phyloP scores from a whole-genome alignment of 2,797 vertebrate species.

The Emydoidea blandingii region DNA sequence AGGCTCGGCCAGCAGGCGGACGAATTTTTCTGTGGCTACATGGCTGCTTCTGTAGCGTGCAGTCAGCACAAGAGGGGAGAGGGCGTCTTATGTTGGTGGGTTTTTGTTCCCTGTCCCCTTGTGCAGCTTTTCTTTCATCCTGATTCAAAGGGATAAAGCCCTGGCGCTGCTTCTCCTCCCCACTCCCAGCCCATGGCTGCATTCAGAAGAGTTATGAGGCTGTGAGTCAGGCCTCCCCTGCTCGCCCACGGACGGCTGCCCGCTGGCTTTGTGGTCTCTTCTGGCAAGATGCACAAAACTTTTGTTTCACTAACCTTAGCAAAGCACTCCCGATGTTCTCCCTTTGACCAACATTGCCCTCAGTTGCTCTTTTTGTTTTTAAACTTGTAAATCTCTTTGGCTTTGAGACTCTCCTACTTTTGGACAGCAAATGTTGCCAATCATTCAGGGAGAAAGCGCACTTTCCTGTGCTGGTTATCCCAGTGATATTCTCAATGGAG shows the following conservation, averaged over 20 bases:
- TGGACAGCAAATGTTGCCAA: background rate
- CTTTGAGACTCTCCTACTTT: slow-evolving; percentile 6
- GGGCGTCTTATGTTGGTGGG: slow-evolving; percentile 42
- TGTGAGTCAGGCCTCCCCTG: slow-evolving; percentile 57
- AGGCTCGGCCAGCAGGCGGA: background rate
- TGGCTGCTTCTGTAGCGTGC: background rate
- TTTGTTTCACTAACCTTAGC: slow-evolving; percentile 1
- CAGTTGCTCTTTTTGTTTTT: slow-evolving; percentile 21
- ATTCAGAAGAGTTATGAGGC: background rate
- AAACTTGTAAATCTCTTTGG: background rate
- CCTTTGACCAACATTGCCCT: slow-evolving; percentile 46
- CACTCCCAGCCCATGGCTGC: background rate
- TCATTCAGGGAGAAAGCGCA: background rate
- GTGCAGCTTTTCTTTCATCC: background rate
- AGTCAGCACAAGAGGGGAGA: background rate
- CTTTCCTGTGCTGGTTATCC: background rate
- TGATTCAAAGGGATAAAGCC: background rate
- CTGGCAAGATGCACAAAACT: background rate
- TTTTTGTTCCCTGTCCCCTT: slow-evolving; percentile 56
- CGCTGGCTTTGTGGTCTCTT: slow-evolving; percentile 49
- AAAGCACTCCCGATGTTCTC: slow-evolving; percentile 9
- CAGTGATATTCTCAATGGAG: fast-evolving
- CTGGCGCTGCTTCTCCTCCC: background rate
- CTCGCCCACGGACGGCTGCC: slow-evolving; percentile 63
- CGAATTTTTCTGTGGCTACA: fast-evolving